These are phyloP conservation scores for Rhodophaea formosa DNA, from an alignment of 2,888 invertebrate species.

Conservation along the genomic window DNA sequence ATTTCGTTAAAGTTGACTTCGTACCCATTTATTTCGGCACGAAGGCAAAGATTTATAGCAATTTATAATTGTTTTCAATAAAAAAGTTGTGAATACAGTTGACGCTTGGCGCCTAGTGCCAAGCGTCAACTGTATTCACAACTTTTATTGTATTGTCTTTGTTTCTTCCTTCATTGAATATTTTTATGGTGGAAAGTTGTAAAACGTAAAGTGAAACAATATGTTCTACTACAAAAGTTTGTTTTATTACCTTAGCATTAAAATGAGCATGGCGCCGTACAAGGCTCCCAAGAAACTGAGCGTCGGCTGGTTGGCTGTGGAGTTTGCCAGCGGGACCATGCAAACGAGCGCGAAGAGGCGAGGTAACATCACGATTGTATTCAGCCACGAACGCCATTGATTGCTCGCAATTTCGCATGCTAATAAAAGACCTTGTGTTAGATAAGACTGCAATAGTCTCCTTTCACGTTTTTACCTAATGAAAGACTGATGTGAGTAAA, in stretches of 20 bases:
- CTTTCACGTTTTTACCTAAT: no score
- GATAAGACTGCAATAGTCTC: neutral
- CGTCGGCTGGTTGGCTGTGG: constrained; percentile 57
- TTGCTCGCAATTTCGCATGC: constrained; percentile 72
- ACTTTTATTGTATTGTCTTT: neutral
- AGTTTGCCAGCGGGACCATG: constrained; percentile 55
- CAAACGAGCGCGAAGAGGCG: constrained; percentile 50
- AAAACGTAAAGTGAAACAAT: neutral
- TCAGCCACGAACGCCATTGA: constrained; percentile 58
- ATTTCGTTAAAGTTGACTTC: no score
- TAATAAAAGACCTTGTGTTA: constrained; percentile 31
- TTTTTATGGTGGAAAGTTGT: neutral
- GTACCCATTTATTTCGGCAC: no score
- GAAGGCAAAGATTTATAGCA: no score
- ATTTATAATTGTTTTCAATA: no score
- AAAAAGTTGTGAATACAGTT: neutral
- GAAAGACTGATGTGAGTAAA: no score
- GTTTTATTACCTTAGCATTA: constrained; percentile 47
- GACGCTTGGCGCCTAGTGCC: no score
- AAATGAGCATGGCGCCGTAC: constrained; percentile 41
- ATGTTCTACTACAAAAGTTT: neutral
- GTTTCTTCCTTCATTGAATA: neutral
- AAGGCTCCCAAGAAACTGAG: constrained; percentile 53
- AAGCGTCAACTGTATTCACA: no score
- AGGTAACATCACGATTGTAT: constrained; percentile 48